Percentiles rank a stretch among this genome's conserved stretches.
Evolutionary conservation across 2,797 vertebrate species (phyloP).

Genomic region (Falco naumanni): DNA sequence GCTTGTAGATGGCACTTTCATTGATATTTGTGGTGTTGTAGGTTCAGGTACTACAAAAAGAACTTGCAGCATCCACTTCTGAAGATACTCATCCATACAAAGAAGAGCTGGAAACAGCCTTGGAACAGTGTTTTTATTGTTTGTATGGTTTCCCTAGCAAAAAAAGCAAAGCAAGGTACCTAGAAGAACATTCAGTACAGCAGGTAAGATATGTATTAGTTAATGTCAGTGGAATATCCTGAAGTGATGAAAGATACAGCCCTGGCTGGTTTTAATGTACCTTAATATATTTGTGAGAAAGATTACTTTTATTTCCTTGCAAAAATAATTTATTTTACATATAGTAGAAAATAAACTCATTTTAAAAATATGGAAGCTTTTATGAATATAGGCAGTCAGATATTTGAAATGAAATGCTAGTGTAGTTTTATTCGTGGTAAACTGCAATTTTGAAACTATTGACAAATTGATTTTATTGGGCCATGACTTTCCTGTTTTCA

Average conservation of each 20-base stretch:
- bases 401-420: background rate
- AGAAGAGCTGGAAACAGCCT: constrained; percentile 94
- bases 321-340: background rate
- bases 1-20: background rate
- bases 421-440: background rate
- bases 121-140: constrained; percentile 98
- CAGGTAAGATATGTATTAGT: constrained; percentile 79
- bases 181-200: constrained; percentile 94
- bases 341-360: background rate
- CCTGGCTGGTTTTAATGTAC: background rate
- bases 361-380: background rate
- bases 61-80: constrained; percentile 81
- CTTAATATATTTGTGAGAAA: background rate
- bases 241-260: background rate
- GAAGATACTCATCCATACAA: constrained; percentile 90
- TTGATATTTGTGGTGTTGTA: constrained; percentile 53
- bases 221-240: background rate
- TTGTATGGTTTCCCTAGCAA: constrained; percentile 95
- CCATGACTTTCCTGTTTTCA: constrained; percentile 48
- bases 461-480: background rate
- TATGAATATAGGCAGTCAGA: background rate
- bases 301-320: background rate
- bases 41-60: constrained; percentile 91
- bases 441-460: background rate
- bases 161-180: constrained; percentile 96